A percentile compares a stretch with the other conserved stretches of the same genome.
Conservation (phyloP, 2,113 vertebrate species). For the Hassar affinis region DNA sequence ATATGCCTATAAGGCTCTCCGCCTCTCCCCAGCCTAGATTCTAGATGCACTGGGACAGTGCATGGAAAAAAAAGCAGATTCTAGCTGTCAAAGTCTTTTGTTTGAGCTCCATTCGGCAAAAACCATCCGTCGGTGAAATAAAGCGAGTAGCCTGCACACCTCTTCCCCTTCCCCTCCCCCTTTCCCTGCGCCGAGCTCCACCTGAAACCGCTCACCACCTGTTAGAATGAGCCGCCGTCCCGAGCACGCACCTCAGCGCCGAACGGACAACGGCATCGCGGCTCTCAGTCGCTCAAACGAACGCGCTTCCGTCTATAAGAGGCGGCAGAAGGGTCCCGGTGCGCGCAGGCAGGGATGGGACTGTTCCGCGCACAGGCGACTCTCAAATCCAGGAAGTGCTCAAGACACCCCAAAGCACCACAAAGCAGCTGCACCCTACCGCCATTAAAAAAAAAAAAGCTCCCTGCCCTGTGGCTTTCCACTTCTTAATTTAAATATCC, state of each 20-base stretch:
- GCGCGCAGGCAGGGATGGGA: slow-evolving; percentile 19
- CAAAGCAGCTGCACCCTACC: slow-evolving; percentile 34
- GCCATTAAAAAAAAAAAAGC: slow-evolving; percentile 4
- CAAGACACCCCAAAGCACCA: slow-evolving; percentile 16
- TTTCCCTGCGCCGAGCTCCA: slow-evolving; percentile 39
- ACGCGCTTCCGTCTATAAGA: not conserved
- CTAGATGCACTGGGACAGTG: not conserved
- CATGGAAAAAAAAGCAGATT: not conserved
- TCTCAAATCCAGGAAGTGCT: slow-evolving; percentile 50
- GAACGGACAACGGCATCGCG: not conserved
- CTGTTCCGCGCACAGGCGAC: not conserved
- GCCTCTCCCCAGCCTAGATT: slow-evolving; percentile 47
- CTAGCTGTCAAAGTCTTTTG: slow-evolving; percentile 21
- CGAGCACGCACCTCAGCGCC: not conserved
- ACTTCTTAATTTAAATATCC: not conserved
- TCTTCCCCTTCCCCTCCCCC: not conserved
- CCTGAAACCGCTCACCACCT: slow-evolving; percentile 66
- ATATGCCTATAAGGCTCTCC: slow-evolving; percentile 27
- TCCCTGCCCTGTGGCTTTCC: not conserved
- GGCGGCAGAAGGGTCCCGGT: not conserved
- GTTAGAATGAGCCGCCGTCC: slow-evolving; percentile 66
- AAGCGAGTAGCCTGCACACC: not conserved
- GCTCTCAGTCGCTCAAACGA: not conserved
- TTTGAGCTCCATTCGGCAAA: slow-evolving; percentile 1
- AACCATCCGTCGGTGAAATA: not conserved